Evolutionary conservation across 2,797 vertebrate genomes (phyloP), one percentile per base, ranked within the genome.

Genomic region (Petrocephalus sullivani): DNA sequence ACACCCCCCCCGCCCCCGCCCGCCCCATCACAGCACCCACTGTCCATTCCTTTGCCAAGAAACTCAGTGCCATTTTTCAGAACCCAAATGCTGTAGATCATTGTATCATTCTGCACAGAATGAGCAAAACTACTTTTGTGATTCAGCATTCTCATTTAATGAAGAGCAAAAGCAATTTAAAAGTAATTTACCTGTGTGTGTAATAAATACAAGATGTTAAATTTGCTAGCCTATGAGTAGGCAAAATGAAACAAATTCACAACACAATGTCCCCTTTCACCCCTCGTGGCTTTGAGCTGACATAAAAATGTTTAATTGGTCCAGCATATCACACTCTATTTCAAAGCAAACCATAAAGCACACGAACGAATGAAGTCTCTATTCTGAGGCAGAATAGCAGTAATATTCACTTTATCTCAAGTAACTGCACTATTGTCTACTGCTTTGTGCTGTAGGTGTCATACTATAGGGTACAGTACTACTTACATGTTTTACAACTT

Each of bases 1-100:
- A 89, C 91, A 90, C 91, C 87, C 92, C 92, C 90, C 92, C 87
- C 33, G 16, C 58, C 81, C 87, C 92, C 92, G 91, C 92, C 87
- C 33, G 16, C 58, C 81, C 87, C 87, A 91, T 16, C 21, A 92
- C 87, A 87, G 87, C 89, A 89, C 91, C 92, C 91, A 88, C 91
- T 16, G 7, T 37, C 84, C 84, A n/a, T 19, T 14, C 16, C 78
- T 33, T 23, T 19, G 60, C 57, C 87, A 89, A 91, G 92, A 90
- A 88, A 41, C 33, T 33, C 88, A 88, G 83, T 91, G 91, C 90
- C 91, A 92, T 89, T 88, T 91, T 87, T 89, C 92, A 85, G 88
- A 90, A 90, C 91, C 89, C 91, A 92, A 91, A 91, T 21, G 23
- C 86, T 87, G 2, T 85, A 87, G 88, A 53, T 81, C 87, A 86